phyloP scores from a whole-genome alignment of 2,113 vertebrate genomes.

The Takifugu bimaculatus region DNA sequence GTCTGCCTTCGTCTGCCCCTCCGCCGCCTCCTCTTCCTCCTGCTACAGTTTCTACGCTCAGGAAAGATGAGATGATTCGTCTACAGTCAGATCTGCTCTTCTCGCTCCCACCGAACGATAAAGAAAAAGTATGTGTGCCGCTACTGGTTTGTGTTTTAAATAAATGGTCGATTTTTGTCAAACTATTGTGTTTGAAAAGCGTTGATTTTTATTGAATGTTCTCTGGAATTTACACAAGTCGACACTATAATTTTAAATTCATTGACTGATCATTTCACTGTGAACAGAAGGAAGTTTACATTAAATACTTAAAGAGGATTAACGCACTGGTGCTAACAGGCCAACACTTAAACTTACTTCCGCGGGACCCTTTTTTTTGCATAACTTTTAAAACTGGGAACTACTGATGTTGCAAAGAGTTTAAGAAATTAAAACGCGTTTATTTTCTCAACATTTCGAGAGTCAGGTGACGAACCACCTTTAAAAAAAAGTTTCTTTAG shows the following conservation, averaged over 20 bases:
- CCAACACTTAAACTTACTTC: too few relatives aligned
- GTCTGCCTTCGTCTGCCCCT: conserved; percentile 47
- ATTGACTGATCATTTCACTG: too few relatives aligned
- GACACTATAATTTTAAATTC: too few relatives aligned
- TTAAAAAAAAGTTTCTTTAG: conserved; percentile 39
- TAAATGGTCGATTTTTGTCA: background rate
- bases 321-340: too few relatives aligned
- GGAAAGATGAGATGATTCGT: conserved; percentile 48
- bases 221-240: background rate
- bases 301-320: too few relatives aligned
- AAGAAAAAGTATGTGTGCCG: background rate
- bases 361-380: background rate
- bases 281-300: too few relatives aligned
- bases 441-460: conserved; percentile 20
- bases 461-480: conserved; percentile 31
- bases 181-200: background rate
- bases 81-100: conserved; percentile 45
- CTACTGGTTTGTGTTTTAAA: too few relatives aligned
- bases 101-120: conserved; percentile 26
- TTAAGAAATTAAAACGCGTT: conserved; percentile 1
- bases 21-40: background rate
- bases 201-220: background rate
- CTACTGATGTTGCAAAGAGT: conserved; percentile 1
- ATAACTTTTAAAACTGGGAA: background rate
- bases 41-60: conserved; percentile 53